Conservation (phyloP, 2,888 invertebrate species). For the Hecatera dysodea region DNA sequence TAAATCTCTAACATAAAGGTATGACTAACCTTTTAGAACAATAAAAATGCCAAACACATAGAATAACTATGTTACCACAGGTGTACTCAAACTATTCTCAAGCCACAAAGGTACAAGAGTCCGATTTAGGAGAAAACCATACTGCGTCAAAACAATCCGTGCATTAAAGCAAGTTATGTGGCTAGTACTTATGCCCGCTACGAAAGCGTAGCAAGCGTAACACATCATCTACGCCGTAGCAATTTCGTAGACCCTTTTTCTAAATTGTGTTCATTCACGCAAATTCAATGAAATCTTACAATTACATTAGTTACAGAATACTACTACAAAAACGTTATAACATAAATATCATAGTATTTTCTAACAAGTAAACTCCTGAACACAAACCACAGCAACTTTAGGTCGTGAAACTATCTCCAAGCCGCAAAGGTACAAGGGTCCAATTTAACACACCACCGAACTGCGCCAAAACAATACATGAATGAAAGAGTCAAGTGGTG, state of each 20-base stretch:
- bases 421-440: constrained; percentile 50
- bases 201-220: constrained; percentile 8
- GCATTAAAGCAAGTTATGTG: constrained; percentile 72
- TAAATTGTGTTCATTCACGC: background rate
- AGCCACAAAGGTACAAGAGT: constrained; percentile 51
- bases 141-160: constrained; percentile 69
- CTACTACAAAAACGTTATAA: background rate
- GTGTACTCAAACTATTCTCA: constrained; percentile 42
- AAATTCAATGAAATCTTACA: background rate
- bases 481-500: constrained; percentile 78
- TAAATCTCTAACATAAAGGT: background rate
- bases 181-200: constrained; percentile 68
- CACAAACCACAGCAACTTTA: constrained; percentile 21
- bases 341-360: background rate
- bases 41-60: background rate
- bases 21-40: background rate
- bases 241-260: background rate
- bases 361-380: constrained; percentile 10
- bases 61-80: constrained; percentile 11
- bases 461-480: constrained; percentile 72
- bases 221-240: constrained; percentile 23
- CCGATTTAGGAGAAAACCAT: constrained; percentile 31
- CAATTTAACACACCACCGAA: constrained; percentile 35
- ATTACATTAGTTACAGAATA: no score
- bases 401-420: constrained; percentile 52